phyloP scores from a whole-genome alignment of 2,888 invertebrate genomes.

The Andrena haemorrhoa region DNA sequence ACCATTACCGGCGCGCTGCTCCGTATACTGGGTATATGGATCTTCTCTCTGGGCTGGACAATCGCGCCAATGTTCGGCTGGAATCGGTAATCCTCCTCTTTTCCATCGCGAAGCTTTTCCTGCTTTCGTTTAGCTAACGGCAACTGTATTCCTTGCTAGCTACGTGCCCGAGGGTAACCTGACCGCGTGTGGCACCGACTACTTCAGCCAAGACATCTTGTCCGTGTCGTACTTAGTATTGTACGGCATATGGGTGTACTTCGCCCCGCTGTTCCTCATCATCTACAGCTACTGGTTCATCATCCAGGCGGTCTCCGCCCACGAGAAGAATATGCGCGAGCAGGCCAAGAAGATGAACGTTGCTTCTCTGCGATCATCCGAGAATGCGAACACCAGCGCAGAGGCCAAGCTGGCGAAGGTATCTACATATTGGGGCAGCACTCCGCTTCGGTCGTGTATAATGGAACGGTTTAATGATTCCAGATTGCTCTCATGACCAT shows the following conservation, averaged over 20 bases:
- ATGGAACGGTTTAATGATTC: neutral
- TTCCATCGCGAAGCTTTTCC: neutral
- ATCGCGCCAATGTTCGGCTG: constrained; percentile 94
- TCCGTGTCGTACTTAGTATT: constrained; percentile 92
- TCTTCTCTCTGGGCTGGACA: constrained; percentile 92
- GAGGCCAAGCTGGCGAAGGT: constrained; percentile 94
- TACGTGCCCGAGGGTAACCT: constrained; percentile 97
- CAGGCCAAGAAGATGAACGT: constrained; percentile 98
- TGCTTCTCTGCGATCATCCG: constrained; percentile 92
- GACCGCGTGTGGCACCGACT: constrained; percentile 97
- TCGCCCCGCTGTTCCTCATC: constrained; percentile 91
- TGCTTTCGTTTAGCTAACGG: neutral
- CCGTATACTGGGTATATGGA: constrained; percentile 92
- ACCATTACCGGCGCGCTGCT: constrained; percentile 92
- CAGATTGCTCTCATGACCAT: constrained; percentile 95
- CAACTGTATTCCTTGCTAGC: constrained; percentile 83
- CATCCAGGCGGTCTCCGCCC: constrained; percentile 91
- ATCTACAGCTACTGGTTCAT: constrained; percentile 96
- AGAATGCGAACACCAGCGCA: constrained; percentile 91
- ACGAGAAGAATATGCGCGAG: constrained; percentile 94
- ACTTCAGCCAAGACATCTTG: constrained; percentile 90
- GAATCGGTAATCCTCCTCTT: constrained; percentile 87
- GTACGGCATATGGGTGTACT: constrained; percentile 93
- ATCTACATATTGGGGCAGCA: neutral
- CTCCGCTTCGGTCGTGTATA: too few relatives aligned